Evolutionary conservation across 1,140 invertebrate species (phyloP).

Genomic region (Archivesica marissinica): DNA sequence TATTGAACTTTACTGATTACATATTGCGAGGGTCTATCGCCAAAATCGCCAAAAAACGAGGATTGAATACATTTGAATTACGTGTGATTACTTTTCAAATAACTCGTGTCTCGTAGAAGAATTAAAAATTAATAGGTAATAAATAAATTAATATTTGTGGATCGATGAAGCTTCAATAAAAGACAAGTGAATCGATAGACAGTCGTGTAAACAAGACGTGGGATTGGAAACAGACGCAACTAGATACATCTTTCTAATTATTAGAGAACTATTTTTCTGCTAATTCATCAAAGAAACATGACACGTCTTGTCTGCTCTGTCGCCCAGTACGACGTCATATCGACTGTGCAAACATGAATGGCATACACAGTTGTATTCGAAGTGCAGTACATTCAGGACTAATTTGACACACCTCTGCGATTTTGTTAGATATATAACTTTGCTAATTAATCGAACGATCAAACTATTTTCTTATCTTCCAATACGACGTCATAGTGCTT

Average conservation of each 20-base stretch:
- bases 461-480: too few species aligned
- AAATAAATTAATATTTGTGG: not conserved
- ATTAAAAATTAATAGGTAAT: not conserved
- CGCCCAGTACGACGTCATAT: not conserved
- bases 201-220: not conserved
- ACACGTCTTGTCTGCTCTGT: not conserved
- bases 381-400: not conserved
- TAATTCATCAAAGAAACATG: not conserved
- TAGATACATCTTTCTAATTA: not conserved
- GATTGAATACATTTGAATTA: not conserved
- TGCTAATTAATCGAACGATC: too few species aligned
- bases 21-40: not conserved
- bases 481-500: too few species aligned
- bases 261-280: not conserved
- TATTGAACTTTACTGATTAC: not conserved
- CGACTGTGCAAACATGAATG: not conserved
- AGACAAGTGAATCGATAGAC: not conserved
- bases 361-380: not conserved
- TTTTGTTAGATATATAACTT: too few species aligned
- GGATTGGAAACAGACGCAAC: not conserved
- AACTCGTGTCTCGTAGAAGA: not conserved
- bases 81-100: constrained; percentile 10
- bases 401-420: too few species aligned
- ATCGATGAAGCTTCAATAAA: not conserved
- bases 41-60: not conserved